A percentile compares a stretch with the other conserved stretches of the same genome.
Evolutionary conservation across 2,888 invertebrate genomes (phyloP).

Genomic region (Ochropacha duplaris): DNA sequence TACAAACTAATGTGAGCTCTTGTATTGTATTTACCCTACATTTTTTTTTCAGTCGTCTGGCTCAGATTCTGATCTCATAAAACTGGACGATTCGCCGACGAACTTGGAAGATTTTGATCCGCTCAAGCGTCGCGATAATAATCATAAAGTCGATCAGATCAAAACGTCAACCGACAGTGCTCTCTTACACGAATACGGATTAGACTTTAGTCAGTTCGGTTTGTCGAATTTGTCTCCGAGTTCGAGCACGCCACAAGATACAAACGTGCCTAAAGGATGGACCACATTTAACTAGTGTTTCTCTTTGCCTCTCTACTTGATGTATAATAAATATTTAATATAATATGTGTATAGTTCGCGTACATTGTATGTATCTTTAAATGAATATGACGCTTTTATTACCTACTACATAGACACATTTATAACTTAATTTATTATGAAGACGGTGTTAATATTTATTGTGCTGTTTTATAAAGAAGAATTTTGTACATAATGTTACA

Average conservation of each 20-base stretch:
- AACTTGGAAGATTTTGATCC: conserved; percentile 75
- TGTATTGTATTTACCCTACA: conserved; percentile 45
- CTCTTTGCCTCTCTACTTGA: conserved; percentile 17
- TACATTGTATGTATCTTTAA: conserved; percentile 19
- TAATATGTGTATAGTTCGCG: conserved; percentile 39
- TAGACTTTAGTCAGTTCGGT: conserved; percentile 84
- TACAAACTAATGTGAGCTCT: not conserved
- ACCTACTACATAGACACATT: conserved; percentile 35
- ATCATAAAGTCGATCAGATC: conserved; percentile 61
- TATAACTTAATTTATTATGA: conserved; percentile 46
- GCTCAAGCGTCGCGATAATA: conserved; percentile 63
- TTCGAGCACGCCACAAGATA: conserved; percentile 47
- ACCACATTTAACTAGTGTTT: conserved; percentile 67
- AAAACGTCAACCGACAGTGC: conserved; percentile 83
- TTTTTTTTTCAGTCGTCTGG: conserved; percentile 75
- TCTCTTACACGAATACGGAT: conserved; percentile 88
- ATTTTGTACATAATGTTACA: conserved; percentile 67
- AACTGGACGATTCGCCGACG: conserved; percentile 72
- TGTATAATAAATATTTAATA: conserved; percentile 28
- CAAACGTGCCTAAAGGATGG: conserved; percentile 68
- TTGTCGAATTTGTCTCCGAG: conserved; percentile 72
- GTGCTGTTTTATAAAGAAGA: conserved; percentile 28
- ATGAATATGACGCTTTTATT: conserved; percentile 42
- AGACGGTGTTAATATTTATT: conserved; percentile 26
- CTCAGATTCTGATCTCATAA: conserved; percentile 74